Conservation (phyloP, 2,888 invertebrate species). For the Lithophane semibrunnea region DNA sequence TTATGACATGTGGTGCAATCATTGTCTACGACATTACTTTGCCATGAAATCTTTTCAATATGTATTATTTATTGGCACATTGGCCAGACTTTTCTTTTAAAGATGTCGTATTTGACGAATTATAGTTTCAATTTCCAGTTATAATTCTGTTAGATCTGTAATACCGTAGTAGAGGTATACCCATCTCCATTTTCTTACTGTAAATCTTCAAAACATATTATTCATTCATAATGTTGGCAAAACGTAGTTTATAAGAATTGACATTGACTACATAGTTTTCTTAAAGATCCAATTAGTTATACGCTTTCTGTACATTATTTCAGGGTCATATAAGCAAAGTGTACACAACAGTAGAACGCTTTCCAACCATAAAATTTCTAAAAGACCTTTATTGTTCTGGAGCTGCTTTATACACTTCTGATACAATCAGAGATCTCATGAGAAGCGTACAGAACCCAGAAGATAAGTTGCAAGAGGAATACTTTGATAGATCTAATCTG, state of each 20-base stretch:
- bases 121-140: background rate
- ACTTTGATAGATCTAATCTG: conserved; percentile 44
- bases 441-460: conserved; percentile 51
- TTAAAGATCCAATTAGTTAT: background rate
- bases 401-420: conserved; percentile 66
- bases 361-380: conserved; percentile 65
- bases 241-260: background rate
- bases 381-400: conserved; percentile 65
- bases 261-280: background rate
- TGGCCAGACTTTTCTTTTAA: too few species aligned
- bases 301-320: conserved; percentile 31
- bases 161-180: too few species aligned
- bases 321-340: conserved; percentile 77
- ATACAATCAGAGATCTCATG: conserved; percentile 65
- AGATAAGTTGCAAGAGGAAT: conserved; percentile 55
- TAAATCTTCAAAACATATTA: background rate
- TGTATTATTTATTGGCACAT: too few species aligned
- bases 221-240: background rate
- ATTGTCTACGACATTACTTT: background rate
- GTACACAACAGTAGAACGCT: conserved; percentile 72
- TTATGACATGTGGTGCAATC: background rate
- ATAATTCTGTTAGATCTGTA: background rate
- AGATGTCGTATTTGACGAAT: background rate
- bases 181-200: too few species aligned
- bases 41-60: too few species aligned